phyloP scores from a whole-genome alignment of 2,113 vertebrate genomes.

The Scytalopus superciliaris region DNA sequence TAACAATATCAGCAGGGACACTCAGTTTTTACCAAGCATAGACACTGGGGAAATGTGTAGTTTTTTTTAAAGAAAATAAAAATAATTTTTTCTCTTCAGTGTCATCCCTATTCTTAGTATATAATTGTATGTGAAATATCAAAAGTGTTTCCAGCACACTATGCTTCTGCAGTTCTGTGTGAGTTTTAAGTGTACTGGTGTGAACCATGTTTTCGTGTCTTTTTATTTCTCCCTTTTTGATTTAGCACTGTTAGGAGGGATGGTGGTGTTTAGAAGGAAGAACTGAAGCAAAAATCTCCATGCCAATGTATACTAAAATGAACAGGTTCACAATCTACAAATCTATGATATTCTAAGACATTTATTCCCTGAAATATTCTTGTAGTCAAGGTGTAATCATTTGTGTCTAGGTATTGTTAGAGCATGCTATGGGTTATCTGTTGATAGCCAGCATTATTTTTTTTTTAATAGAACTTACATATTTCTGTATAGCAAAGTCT shows the following conservation, averaged over 20 bases:
- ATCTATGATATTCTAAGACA: neutral
- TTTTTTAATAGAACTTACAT: neutral
- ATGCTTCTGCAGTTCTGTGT: neutral
- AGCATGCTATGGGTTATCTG: neutral
- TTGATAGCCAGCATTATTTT: neutral
- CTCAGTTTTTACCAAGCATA: neutral
- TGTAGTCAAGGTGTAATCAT: neutral
- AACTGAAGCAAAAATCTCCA: neutral
- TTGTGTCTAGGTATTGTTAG: constrained; percentile 9
- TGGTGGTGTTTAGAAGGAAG: neutral
- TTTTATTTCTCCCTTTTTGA: constrained; percentile 9
- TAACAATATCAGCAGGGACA: neutral
- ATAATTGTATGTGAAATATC: neutral
- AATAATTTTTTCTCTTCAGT: neutral
- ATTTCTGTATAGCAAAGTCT: neutral
- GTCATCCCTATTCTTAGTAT: neutral
- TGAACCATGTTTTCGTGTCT: neutral
- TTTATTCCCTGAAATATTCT: neutral
- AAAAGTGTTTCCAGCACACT: neutral
- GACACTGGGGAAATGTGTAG: neutral
- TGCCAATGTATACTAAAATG: neutral
- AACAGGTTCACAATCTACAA: neutral
- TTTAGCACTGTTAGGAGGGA: neutral
- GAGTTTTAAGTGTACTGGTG: neutral
- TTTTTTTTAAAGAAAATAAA: neutral